Percentiles rank a stretch among this genome's conserved stretches.
Evolutionary conservation across 1,140 invertebrate genomes (phyloP).

Genomic region (Drosophila tristis): DNA sequence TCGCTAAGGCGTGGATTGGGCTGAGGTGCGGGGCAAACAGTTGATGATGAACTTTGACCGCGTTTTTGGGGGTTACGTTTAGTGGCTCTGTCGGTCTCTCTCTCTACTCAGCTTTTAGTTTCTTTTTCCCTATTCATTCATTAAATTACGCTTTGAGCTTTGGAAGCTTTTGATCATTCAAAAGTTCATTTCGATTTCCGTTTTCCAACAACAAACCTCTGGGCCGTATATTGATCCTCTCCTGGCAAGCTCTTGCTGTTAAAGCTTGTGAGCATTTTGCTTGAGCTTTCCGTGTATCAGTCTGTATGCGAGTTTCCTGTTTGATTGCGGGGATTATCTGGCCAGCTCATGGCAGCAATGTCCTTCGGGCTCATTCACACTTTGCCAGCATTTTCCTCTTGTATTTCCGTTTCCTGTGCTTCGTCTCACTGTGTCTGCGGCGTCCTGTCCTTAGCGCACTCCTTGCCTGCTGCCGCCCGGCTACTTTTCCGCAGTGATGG

Average conservation of each 20-base stretch:
- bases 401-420: conserved; percentile 22
- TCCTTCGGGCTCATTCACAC: conserved; percentile 51
- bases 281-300: neutral
- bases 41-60: conserved; percentile 41
- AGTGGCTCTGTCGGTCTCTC: too few species aligned
- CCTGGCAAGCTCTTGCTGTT: neutral
- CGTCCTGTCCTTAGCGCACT: too few species aligned
- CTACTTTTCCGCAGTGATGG: conserved; percentile 30
- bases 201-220: conserved; percentile 9
- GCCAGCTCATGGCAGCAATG: conserved; percentile 37
- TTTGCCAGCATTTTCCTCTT: conserved; percentile 23
- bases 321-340: conserved; percentile 29
- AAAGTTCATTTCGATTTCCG: too few species aligned
- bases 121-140: neutral
- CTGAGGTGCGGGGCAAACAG: neutral
- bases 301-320: too few species aligned
- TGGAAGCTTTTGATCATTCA: too few species aligned
- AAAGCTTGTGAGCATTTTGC: neutral
- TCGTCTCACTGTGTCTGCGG: too few species aligned
- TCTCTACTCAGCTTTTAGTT: neutral
- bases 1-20: conserved; percentile 14
- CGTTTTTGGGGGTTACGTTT: conserved; percentile 23
- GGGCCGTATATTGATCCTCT: neutral
- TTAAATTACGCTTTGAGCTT: neutral
- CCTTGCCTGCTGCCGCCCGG: conserved; percentile 4